These are phyloP conservation scores for Ophion ventricosus DNA, from an alignment of 2,888 invertebrate species.

Conservation along the genomic window DNA sequence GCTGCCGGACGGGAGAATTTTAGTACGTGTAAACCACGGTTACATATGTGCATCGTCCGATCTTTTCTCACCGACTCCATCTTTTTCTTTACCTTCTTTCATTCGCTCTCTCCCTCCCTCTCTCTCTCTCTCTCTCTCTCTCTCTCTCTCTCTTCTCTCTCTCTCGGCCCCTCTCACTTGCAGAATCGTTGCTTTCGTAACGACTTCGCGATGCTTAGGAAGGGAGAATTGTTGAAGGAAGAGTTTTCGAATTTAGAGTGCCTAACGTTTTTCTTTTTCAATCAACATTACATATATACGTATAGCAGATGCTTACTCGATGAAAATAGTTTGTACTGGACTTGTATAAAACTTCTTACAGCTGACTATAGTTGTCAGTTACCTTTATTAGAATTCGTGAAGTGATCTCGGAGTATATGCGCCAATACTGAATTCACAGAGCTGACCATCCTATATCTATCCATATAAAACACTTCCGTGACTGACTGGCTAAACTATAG, in stretches of 20 bases:
- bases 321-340: neutral
- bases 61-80: conserved; percentile 50
- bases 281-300: neutral
- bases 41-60: conserved; percentile 34
- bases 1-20: conserved; percentile 69
- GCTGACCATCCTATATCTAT: no score
- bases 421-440: no score
- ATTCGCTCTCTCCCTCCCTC: conserved; percentile 8
- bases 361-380: neutral
- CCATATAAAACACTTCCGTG: no score
- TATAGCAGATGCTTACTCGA: neutral
- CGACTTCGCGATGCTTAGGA: conserved; percentile 20
- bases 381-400: neutral
- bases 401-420: neutral
- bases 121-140: neutral
- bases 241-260: conserved; percentile 43
- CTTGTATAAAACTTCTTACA: conserved; percentile 7
- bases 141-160: conserved; percentile 6
- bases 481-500: no score
- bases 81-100: neutral
- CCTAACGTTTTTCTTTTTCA: conserved; percentile 52
- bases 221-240: conserved; percentile 20
- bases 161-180: conserved; percentile 8
- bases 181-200: conserved; percentile 26
- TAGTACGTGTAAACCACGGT: conserved; percentile 72